Evolutionary conservation across 2,797 vertebrate species (phyloP), one percentile per base, ranked within the genome.

Genomic region (Peromyscus nudipes): DNA sequence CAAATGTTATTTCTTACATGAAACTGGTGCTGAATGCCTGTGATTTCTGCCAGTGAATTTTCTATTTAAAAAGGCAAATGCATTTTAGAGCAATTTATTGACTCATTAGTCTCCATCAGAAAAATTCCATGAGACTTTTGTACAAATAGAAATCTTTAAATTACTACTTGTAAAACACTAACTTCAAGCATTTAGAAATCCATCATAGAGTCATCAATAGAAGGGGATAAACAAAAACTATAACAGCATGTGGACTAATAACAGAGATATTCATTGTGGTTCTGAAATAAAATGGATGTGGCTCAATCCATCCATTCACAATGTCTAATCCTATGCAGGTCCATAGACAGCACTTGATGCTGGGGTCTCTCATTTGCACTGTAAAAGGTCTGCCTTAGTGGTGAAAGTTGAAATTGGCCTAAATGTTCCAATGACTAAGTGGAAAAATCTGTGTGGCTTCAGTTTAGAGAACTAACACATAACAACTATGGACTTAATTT

Each of bases 1-100:
- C 71, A 89, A 91, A 85, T 88, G 21, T 12, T 84, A 75, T 94
- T 67, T 95, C 89, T 91, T 84, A 31, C n/a, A 89, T 91, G 65
- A 77, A 43, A 29, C 79, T 73, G 91, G 29, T 73, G 17, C 4
- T 49, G 2, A 90, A 94, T 64, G 67, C 6, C 46, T 6, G 23
- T 76, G 27, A 34, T 19, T 16, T 34, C 64, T 4, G 9, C 0
- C 64, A 65, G 21, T 21, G 29, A 90, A 82, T 92, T 86, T 94
- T 96, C 76, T 90, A 73, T 76, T 81, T 65, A 82, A 73, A 46
- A 91, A 95, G 60, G 62, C 14, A 93, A 92, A 71, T 90, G 6
- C 0, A 19, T 92, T 95, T 96, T 60, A 79, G 9, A 52, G 13
- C 2, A 87, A 80, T 85, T 16, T n/a, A 62, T 65, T 89, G 43